Conservation (phyloP, 1,140 invertebrate genomes). For the Temnothorax curvispinosus region DNA sequence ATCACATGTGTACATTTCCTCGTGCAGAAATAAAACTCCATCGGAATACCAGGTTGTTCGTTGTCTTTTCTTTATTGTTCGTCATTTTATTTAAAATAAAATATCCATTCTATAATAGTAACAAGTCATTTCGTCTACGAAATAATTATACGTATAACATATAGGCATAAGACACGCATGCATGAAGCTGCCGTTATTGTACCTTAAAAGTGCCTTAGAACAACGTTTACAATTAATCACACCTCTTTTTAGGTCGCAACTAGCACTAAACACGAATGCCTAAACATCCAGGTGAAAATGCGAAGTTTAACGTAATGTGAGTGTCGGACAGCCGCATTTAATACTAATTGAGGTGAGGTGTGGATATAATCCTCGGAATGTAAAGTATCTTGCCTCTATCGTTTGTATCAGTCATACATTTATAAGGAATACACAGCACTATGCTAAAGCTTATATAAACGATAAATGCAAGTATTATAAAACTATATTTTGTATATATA, state of each 20-base stretch:
- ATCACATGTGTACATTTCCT: slow-evolving; percentile 78
- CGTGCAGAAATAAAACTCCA: slow-evolving; percentile 77
- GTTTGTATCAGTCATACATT: slow-evolving; percentile 7
- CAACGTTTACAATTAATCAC: slow-evolving; percentile 21
- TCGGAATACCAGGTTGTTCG: slow-evolving; percentile 55
- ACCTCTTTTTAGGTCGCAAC: background rate
- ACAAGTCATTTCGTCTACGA: slow-evolving; percentile 26
- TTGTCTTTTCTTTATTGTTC: slow-evolving; percentile 5
- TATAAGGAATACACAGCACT: slow-evolving; percentile 17
- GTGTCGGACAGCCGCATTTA: background rate
- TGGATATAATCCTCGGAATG: slow-evolving; percentile 20
- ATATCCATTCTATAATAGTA: slow-evolving; percentile 16
- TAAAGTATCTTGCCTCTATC: background rate
- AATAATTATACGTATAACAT: background rate
- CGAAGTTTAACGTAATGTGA: background rate
- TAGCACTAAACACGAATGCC: background rate
- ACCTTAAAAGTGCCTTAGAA: background rate
- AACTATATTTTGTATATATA: slow-evolving; percentile 1
- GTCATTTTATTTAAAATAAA: slow-evolving; percentile 61
- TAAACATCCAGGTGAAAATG: background rate
- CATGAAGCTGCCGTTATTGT: slow-evolving; percentile 38
- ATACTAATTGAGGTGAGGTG: slow-evolving; percentile 2
- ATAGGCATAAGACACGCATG: slow-evolving; percentile 31
- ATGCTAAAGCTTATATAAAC: slow-evolving; percentile 11
- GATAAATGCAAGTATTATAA: slow-evolving; percentile 38